Percentiles rank a stretch among this genome's conserved stretches.
Evolutionary conservation across 2,113 vertebrate genomes (phyloP).

Genomic region (Theristicus caerulescens): DNA sequence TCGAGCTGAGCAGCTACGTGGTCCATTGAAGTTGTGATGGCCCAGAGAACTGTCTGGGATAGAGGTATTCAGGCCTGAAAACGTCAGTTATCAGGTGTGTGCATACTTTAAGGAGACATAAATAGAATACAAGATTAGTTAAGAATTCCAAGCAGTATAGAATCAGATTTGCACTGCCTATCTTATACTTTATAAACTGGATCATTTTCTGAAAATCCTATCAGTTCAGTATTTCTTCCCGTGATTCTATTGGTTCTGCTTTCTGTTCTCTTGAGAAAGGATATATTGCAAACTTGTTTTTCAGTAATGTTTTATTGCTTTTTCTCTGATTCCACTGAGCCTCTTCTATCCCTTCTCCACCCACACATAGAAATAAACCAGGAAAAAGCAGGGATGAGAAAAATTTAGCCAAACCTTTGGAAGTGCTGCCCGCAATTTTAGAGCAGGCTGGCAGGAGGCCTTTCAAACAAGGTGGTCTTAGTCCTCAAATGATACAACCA

Average conservation of each 20-base stretch:
- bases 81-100: neutral
- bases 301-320: neutral
- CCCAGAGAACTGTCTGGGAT: neutral
- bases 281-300: neutral
- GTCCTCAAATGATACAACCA: neutral
- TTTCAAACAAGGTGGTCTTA: neutral
- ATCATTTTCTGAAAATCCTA: neutral
- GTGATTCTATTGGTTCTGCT: neutral
- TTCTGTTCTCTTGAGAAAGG: neutral
- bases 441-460: neutral
- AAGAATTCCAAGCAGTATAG: neutral
- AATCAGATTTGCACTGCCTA: neutral
- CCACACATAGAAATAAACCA: neutral
- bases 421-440: neutral
- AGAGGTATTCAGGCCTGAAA: neutral
- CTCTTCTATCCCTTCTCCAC: neutral
- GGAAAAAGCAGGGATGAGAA: neutral
- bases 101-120: neutral
- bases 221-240: neutral
- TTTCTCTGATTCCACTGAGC: neutral
- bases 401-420: neutral
- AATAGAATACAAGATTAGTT: neutral
- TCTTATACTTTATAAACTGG: neutral
- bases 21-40: neutral
- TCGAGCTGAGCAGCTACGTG: neutral